phyloP scores from a whole-genome alignment of 2,888 invertebrate species.

The Vanessa cardui region DNA sequence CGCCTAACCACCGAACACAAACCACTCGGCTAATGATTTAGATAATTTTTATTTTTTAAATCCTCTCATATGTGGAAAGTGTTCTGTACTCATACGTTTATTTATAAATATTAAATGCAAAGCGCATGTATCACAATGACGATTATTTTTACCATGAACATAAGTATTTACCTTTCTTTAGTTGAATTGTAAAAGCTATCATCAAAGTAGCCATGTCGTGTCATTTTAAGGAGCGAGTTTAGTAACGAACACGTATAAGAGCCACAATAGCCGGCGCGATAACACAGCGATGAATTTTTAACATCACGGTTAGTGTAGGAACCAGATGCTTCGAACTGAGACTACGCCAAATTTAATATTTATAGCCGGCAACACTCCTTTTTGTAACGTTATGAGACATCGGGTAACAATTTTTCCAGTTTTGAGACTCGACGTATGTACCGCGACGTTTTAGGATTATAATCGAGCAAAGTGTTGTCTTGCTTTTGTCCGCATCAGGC shows the following conservation, averaged over 20 bases:
- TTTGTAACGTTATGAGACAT: slow-evolving; percentile 63
- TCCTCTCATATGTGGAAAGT: too few relatives aligned
- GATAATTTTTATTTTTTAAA: too few relatives aligned
- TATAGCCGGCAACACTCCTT: slow-evolving; percentile 69
- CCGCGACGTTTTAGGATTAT: slow-evolving; percentile 11
- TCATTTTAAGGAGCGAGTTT: not conserved
- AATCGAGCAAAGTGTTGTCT: not conserved
- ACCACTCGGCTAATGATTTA: too few relatives aligned
- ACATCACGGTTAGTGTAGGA: slow-evolving; percentile 66
- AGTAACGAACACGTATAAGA: slow-evolving; percentile 41
- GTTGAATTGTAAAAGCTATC: not conserved
- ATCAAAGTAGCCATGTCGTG: not conserved
- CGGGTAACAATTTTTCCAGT: slow-evolving; percentile 36
- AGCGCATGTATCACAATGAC: too few relatives aligned
- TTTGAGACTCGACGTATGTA: slow-evolving; percentile 9
- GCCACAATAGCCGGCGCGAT: slow-evolving; percentile 64
- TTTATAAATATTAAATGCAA: too few relatives aligned
- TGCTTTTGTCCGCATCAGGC: too few relatives aligned
- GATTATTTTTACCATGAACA: too few relatives aligned
- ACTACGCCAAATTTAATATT: slow-evolving; percentile 77
- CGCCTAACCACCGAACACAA: too few relatives aligned
- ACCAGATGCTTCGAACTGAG: slow-evolving; percentile 71
- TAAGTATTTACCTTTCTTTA: too few relatives aligned
- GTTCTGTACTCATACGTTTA: too few relatives aligned
- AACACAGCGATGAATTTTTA: slow-evolving; percentile 74